Conservation (phyloP, 2,797 vertebrate genomes). For the Sebastiscus albofasciatus region DNA sequence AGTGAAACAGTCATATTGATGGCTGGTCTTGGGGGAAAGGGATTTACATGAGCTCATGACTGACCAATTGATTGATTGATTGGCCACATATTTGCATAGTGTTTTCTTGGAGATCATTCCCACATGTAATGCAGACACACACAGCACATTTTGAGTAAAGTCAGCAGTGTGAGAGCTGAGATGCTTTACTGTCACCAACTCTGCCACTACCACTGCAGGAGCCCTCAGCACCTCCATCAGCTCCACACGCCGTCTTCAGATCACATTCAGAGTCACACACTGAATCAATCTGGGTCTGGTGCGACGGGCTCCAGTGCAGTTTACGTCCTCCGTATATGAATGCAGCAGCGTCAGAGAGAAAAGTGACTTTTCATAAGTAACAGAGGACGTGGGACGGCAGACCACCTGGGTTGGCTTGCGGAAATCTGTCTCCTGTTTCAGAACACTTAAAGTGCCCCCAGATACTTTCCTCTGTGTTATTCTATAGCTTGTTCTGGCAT, state of each 20-base stretch:
- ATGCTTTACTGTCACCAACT: constrained; percentile 29
- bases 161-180: constrained; percentile 30
- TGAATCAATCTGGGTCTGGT: constrained; percentile 50
- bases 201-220: constrained; percentile 10
- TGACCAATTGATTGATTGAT: constrained; percentile 37
- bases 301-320: constrained; percentile 31
- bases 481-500: constrained; percentile 42
- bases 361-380: constrained; percentile 56
- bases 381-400: constrained; percentile 42
- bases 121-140: constrained; percentile 4
- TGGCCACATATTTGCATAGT: not conserved
- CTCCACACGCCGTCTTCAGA: constrained; percentile 56
- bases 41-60: constrained; percentile 31
- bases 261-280: constrained; percentile 57
- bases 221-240: constrained; percentile 42
- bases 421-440: constrained; percentile 69
- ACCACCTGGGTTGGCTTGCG: constrained; percentile 69
- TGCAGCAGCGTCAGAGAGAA: constrained; percentile 36
- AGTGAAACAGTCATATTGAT: constrained; percentile 23
- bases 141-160: not conserved
- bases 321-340: constrained; percentile 21
- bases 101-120: constrained; percentile 7
- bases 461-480: constrained; percentile 47
- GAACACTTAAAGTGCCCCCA: constrained; percentile 43
- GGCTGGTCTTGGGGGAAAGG: not conserved